These are phyloP conservation scores for Stegastes partitus DNA, from an alignment of 2,113 vertebrate genomes.

Conservation along the genomic window DNA sequence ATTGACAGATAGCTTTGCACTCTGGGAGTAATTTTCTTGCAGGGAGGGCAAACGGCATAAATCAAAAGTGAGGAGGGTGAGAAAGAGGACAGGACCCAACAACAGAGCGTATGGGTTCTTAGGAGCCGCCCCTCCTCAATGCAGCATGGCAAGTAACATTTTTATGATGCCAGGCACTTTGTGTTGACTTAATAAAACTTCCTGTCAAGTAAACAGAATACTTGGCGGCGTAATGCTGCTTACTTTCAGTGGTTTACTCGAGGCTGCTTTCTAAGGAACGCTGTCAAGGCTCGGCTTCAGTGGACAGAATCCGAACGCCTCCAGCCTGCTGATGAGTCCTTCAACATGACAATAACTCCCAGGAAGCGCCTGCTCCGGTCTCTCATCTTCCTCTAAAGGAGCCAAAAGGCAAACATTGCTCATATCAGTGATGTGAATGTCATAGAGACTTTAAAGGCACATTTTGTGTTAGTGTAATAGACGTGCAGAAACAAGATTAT, in stretches of 20 bases:
- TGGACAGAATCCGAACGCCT: neutral
- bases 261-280: conserved; percentile 26
- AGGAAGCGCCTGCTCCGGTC: conserved; percentile 7
- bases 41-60: conserved; percentile 60
- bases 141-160: conserved; percentile 50
- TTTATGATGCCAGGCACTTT: conserved; percentile 75
- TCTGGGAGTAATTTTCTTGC: conserved; percentile 46
- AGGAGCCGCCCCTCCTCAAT: conserved; percentile 21
- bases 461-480: conserved; percentile 8
- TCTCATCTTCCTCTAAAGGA: conserved; percentile 4
- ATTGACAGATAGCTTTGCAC: conserved; percentile 25
- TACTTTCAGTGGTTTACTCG: conserved; percentile 7
- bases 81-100: conserved; percentile 26
- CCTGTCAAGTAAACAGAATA: conserved; percentile 33
- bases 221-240: conserved; percentile 3
- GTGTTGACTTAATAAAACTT: conserved; percentile 73
- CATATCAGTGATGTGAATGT: conserved; percentile 1
- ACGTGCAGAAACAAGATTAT: neutral
- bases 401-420: neutral
- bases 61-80: conserved; percentile 61
- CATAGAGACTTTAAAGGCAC: neutral
- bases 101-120: conserved; percentile 33
- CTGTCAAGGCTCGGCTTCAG: conserved; percentile 28
- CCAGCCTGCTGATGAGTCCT: conserved; percentile 12
- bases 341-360: conserved; percentile 25